Evolutionary conservation across 2,113 vertebrate genomes (phyloP), one percentile per base, ranked within the genome.

Genomic region (Chaetodon auriga): DNA sequence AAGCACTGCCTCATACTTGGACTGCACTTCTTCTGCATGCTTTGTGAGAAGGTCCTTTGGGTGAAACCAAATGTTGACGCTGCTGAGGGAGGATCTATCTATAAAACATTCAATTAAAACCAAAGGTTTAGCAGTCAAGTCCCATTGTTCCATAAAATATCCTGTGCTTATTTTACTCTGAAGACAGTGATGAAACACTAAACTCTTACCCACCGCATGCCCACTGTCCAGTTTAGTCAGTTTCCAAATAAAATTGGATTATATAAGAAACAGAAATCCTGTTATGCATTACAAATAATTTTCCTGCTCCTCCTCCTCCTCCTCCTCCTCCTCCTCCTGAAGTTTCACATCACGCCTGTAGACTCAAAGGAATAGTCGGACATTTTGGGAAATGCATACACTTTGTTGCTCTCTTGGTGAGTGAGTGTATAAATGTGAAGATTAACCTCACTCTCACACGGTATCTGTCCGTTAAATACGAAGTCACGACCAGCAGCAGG

Each of bases 261-360:
- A 80, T 75, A 54, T 76, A 84, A 87, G 64, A 88, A 69, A 75
- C 48, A 76, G 72, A 62, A 38, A 9, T 82, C 38, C 58, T 74
- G 64, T 81, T 66, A 21, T 49, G 10, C 49, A n/a, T 60, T 7
- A 25, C 3, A 53, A 45, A 23, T 66, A 41, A 43, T 11, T 0
- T 23, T 57, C 14, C 35, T 72, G 41, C 19, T 61, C 6, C 11
- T 41, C 11, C 8, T 74, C 48, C 19, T 61, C 6, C 11, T 41
- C 11, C 8, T 74, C 6, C 11, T 41, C 11, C 8, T 74, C 48
- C 19, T 61, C 6, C 11, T 41, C 11, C 8, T 74, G 66, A 18
- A 19, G 49, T 23, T 60, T 73, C 30, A 53, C 49, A 12, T 18
- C 6, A 5, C 35, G 46, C 36, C 35, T 62, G 3, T 30, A 36